Evolutionary conservation across 1,140 invertebrate genomes (phyloP).

Genomic region (Pristionchus pacificus): DNA sequence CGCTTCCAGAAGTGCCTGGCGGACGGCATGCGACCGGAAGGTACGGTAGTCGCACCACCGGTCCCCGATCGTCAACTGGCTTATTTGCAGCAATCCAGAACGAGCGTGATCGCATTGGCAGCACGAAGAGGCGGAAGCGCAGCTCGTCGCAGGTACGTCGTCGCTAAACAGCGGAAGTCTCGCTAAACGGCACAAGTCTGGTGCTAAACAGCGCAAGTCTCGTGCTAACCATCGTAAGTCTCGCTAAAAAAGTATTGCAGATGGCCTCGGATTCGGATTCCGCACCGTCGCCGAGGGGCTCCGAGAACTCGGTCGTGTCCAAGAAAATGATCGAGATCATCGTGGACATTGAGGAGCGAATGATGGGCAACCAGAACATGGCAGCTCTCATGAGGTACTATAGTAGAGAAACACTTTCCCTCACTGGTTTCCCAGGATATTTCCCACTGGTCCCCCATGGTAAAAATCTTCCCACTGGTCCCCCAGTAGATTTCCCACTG

Average conservation of each 20-base stretch:
- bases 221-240: slow-evolving; percentile 1
- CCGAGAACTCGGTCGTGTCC: background rate
- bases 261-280: slow-evolving; percentile 27
- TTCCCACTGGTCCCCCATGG: too few relatives aligned
- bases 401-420: too few relatives aligned
- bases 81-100: slow-evolving; percentile 65
- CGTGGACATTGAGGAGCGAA: slow-evolving; percentile 45
- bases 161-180: slow-evolving; percentile 1
- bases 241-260: slow-evolving; percentile 11
- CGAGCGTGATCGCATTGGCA: slow-evolving; percentile 73
- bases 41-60: slow-evolving; percentile 43
- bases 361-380: slow-evolving; percentile 29
- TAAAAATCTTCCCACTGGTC: too few relatives aligned
- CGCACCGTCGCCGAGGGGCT: slow-evolving; percentile 28
- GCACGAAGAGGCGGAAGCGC: slow-evolving; percentile 48
- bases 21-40: slow-evolving; percentile 95
- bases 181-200: slow-evolving; percentile 6
- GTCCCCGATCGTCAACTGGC: background rate
- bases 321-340: slow-evolving; percentile 39
- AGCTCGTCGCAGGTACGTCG: slow-evolving; percentile 13
- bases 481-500: too few relatives aligned
- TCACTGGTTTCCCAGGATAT: too few relatives aligned
- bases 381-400: slow-evolving; percentile 24
- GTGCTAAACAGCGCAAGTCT: background rate
- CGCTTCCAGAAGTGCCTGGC: slow-evolving; percentile 92